phyloP scores from a whole-genome alignment of 2,888 invertebrate species.

The Lepidocyrtinus sp. region DNA sequence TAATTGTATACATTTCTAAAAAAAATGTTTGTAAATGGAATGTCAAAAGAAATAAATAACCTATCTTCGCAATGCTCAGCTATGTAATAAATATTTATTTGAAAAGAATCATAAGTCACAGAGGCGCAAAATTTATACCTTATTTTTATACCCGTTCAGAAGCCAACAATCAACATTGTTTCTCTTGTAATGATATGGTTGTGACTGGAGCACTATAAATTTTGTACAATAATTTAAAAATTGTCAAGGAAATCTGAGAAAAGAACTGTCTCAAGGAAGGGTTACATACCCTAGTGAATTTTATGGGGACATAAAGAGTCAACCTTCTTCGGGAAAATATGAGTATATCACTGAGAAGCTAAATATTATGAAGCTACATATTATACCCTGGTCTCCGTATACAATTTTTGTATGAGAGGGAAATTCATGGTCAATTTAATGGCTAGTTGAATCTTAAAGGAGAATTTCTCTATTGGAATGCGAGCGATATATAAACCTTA shows the following conservation, averaged over 20 bases:
- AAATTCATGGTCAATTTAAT: slow-evolving; percentile 6
- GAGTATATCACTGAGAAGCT: neutral
- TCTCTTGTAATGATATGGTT: too few species aligned
- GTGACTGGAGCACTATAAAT: neutral
- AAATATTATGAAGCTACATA: neutral
- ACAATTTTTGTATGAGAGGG: neutral
- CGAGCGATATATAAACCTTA: too few species aligned
- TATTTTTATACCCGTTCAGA: too few species aligned
- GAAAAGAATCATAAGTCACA: too few species aligned
- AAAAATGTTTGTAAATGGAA: too few species aligned
- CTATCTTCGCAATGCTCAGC: too few species aligned
- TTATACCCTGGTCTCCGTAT: neutral
- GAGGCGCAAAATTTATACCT: too few species aligned
- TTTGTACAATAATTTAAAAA: neutral
- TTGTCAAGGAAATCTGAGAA: neutral
- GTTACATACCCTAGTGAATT: slow-evolving; percentile 25
- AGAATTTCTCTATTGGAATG: neutral
- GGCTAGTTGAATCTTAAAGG: slow-evolving; percentile 8
- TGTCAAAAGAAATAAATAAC: too few species aligned
- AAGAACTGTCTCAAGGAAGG: slow-evolving; percentile 16
- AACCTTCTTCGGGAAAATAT: neutral
- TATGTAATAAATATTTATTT: too few species aligned
- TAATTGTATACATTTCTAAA: too few species aligned
- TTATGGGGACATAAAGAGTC: slow-evolving; percentile 29
- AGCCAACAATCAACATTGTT: too few species aligned